These are phyloP conservation scores for Bombylius major DNA, from an alignment of 2,888 invertebrate species.

Conservation along the genomic window DNA sequence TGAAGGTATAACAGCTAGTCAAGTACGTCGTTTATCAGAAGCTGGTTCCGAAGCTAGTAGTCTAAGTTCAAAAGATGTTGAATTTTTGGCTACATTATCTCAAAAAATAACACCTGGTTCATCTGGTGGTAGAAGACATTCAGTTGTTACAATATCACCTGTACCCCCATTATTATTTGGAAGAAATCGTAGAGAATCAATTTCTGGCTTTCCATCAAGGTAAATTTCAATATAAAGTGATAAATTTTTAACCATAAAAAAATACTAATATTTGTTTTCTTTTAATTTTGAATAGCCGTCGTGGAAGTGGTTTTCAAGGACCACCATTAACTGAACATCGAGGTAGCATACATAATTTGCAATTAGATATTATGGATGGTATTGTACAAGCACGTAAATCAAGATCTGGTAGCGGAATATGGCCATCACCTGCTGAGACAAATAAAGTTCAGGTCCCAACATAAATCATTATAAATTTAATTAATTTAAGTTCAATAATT, in stretches of 20 bases:
- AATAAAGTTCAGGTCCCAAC: conserved; percentile 34
- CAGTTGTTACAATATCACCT: conserved; percentile 74
- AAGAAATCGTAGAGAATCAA: conserved; percentile 66
- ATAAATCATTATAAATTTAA: conserved; percentile 19
- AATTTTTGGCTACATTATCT: conserved; percentile 72
- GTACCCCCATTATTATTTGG: conserved; percentile 70
- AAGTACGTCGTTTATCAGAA: conserved; percentile 71
- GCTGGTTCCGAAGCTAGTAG: conserved; percentile 60
- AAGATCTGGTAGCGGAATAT: conserved; percentile 47
- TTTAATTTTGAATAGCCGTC: conserved; percentile 22
- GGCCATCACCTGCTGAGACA: conserved; percentile 40
- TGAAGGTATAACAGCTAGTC: conserved; percentile 74
- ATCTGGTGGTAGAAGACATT: conserved; percentile 67
- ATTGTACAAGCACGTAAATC: conserved; percentile 64
- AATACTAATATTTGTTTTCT: not conserved
- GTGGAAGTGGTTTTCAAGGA: conserved; percentile 40
- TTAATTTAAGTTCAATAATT: not conserved
- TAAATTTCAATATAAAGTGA: conserved; percentile 15
- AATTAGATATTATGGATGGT: conserved; percentile 80
- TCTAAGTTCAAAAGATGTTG: conserved; percentile 63
- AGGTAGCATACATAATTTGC: conserved; percentile 70
- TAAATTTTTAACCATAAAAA: not conserved
- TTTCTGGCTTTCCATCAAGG: conserved; percentile 57
- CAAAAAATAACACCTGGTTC: conserved; percentile 56
- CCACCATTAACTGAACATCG: conserved; percentile 58